Evolutionary conservation across 2,797 vertebrate species (phyloP).

Genomic region (Dryobates pubescens): DNA sequence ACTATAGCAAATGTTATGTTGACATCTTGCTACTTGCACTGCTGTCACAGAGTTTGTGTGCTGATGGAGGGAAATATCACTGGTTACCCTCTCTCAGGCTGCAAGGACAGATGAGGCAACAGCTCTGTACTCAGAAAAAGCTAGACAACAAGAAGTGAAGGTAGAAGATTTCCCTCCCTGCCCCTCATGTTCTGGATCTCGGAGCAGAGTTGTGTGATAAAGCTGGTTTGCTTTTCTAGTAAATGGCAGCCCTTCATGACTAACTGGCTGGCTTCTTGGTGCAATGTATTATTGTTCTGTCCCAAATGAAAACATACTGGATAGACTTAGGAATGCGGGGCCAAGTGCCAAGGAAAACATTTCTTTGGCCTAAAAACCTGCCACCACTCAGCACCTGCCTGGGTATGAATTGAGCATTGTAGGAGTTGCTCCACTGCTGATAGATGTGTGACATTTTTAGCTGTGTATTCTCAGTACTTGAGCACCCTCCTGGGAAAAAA

Average conservation of each 20-base stretch:
- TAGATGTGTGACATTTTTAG: slow-evolving; percentile 42
- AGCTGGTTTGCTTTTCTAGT: slow-evolving; percentile 31
- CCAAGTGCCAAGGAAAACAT: slow-evolving; percentile 57
- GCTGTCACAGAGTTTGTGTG: not conserved
- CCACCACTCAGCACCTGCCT: slow-evolving; percentile 40
- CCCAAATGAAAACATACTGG: slow-evolving; percentile 32
- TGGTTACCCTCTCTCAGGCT: not conserved
- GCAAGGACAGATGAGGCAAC: not conserved
- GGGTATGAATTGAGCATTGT: slow-evolving; percentile 48
- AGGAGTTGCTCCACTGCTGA: not conserved
- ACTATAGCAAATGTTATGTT: not conserved
- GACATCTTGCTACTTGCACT: not conserved
- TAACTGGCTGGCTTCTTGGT: not conserved
- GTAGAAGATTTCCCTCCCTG: not conserved
- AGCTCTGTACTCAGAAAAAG: not conserved
- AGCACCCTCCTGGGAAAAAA: slow-evolving; percentile 12
- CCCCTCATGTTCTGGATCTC: not conserved
- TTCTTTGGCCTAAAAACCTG: slow-evolving; percentile 35
- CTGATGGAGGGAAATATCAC: not conserved
- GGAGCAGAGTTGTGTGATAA: not conserved
- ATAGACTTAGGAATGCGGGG: slow-evolving; percentile 46
- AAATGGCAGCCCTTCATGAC: slow-evolving; percentile 44
- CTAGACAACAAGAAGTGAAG: not conserved
- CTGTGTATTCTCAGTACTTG: slow-evolving; percentile 7
- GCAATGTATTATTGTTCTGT: slow-evolving; percentile 44